Evolutionary conservation across 2,888 invertebrate genomes (phyloP).

Genomic region (Callyntrura sp.): DNA sequence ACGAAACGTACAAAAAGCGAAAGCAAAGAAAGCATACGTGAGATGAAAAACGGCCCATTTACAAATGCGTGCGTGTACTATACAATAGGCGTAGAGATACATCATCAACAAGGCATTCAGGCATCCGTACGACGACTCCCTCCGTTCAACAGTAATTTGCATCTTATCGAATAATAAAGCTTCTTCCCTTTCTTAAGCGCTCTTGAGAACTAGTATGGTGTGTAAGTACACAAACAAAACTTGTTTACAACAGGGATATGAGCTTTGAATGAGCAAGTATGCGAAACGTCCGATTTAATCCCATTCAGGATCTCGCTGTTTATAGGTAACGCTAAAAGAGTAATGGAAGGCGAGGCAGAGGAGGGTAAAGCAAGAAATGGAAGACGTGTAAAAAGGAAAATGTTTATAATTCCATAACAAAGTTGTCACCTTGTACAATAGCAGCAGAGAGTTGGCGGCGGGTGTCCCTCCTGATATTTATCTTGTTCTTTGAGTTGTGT

Average conservation of each 20-base stretch:
- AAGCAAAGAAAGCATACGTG: background rate
- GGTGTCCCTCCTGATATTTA: constrained; percentile 46
- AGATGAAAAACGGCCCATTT: background rate
- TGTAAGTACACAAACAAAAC: background rate
- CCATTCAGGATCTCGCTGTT: constrained; percentile 52
- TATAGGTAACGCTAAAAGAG: constrained; percentile 39
- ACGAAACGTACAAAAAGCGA: constrained; percentile 13
- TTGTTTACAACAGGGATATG: background rate
- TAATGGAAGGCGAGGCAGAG: background rate
- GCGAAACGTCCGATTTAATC: constrained; percentile 61
- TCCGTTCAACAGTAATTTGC: constrained; percentile 37
- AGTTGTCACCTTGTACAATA: constrained; percentile 64
- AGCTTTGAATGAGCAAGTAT: constrained; percentile 53
- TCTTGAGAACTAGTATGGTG: background rate
- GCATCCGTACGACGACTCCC: constrained; percentile 26
- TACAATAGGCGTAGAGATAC: background rate
- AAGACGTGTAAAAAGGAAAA: constrained; percentile 23
- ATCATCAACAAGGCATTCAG: background rate
- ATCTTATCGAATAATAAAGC: constrained; percentile 21
- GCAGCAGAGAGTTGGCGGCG: constrained; percentile 61
- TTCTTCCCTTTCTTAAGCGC: constrained; percentile 2
- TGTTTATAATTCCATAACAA: constrained; percentile 52
- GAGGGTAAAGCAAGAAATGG: background rate
- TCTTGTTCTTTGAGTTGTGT: constrained; percentile 47
- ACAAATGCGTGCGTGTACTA: background rate